Conservation (phyloP, 1,140 invertebrate species). For the Neodiprion fabricii region DNA sequence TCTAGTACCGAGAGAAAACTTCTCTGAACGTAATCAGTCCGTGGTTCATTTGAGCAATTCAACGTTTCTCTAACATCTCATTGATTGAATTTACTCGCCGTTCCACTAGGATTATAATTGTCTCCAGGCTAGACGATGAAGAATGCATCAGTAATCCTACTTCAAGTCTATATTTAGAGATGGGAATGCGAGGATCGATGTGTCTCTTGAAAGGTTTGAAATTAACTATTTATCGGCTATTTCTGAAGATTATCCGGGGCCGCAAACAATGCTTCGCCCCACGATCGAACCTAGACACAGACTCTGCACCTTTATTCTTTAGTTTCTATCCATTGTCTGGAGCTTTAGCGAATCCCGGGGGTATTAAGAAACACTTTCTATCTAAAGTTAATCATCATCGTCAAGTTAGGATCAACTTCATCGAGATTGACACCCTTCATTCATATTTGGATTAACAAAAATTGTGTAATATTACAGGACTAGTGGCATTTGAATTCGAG, state of each 20-base stretch:
- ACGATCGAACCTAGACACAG: neutral
- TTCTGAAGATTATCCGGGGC: slow-evolving; percentile 4
- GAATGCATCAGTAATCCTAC: neutral
- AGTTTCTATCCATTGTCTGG: neutral
- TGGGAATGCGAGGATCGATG: neutral
- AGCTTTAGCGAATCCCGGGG: neutral
- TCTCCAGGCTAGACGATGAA: neutral
- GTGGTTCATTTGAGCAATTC: neutral
- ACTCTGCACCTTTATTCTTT: neutral
- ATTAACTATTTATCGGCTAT: slow-evolving; percentile 1
- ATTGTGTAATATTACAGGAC: too few species aligned
- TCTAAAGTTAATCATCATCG: neutral
- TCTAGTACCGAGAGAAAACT: neutral
- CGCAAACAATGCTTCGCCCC: neutral
- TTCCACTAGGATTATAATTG: neutral
- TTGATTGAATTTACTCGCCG: too few species aligned
- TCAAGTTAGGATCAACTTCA: neutral
- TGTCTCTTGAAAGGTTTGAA: slow-evolving; percentile 7
- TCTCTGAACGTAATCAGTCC: neutral
- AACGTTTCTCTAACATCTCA: neutral
- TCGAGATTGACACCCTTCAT: too few species aligned
- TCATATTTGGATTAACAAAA: too few species aligned
- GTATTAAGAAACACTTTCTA: neutral
- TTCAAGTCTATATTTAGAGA: neutral
- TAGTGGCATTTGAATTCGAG: too few species aligned